Evolutionary conservation across 2,888 invertebrate species (phyloP), one percentile per base, ranked within the genome.

Genomic region (Plutella xylostella): DNA sequence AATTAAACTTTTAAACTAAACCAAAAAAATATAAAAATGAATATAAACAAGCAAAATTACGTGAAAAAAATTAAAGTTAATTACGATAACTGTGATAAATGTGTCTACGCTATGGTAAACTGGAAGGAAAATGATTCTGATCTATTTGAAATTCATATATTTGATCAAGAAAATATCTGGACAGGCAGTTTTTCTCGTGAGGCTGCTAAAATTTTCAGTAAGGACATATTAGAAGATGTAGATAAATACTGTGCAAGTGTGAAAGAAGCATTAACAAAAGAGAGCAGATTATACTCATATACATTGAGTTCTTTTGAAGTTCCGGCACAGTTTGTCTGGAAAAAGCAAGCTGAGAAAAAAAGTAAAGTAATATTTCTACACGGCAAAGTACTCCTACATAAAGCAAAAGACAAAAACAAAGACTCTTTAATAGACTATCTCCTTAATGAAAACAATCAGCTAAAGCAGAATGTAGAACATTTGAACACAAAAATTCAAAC

Each of bases 71-170:
- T 66, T 5, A 35, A 51, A 17, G 50, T 68, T 5, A 55, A 62
- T 5, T 55, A 50, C 2, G 58, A 25, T 56, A 46, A 45, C 31
- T 2, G 20, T 67, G 2, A 28, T 4, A 4, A 28, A 28, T 28
- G 3, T 28, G 6, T 28, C n/a, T 37, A n/a, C n/a, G 19, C 11
- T 17, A 4, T 18, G 19, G 9, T 37, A 2, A 37, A 11, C 3
- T 79, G 79, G 77, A 61, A 61, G 48, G 53, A 56, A 11, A 63
- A 58, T 49, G 55, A 58, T 22, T 47, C 47, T 7, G 55, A 62
- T 35, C 47, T 79, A 21, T 78, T 80, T 57, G 49, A 60, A 30
- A 62, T 82, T 14, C 61, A 63, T 53, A 39, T 82, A 14, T 67
- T 64, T 51, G 64, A 66, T 20, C 59, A 60, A 19, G 53, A 59